phyloP scores from a whole-genome alignment of 64 coral and sea anemone species.

The Pocillopora damicornis region DNA sequence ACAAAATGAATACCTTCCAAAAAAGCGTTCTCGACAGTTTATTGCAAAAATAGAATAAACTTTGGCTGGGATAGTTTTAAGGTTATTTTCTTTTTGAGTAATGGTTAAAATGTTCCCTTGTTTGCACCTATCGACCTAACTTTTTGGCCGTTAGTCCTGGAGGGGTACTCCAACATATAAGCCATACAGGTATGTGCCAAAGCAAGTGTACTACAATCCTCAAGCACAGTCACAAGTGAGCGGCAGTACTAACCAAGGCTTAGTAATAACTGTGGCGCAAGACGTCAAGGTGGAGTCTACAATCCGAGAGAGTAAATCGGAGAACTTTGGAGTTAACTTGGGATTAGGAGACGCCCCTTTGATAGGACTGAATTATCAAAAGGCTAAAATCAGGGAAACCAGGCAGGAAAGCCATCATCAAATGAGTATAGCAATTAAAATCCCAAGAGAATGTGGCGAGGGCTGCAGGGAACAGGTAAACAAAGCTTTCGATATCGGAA shows the following conservation, averaged over 20 bases:
- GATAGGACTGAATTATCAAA: constrained; percentile 6
- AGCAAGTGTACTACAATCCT: constrained; percentile 18
- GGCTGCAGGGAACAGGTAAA: constrained; percentile 11
- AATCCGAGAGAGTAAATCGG: constrained; percentile 13
- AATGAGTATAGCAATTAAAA: neutral
- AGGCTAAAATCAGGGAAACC: neutral
- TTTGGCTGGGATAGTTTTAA: too few relatives aligned
- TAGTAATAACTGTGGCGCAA: constrained; percentile 42
- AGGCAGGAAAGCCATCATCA: constrained; percentile 26
- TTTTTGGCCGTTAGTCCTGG: too few relatives aligned
- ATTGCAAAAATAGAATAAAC: too few relatives aligned
- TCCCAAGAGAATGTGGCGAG: neutral
- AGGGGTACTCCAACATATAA: too few relatives aligned
- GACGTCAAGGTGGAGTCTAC: neutral
- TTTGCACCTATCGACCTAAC: too few relatives aligned
- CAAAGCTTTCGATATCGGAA: neutral
- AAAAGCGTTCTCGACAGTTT: too few relatives aligned
- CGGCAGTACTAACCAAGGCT: constrained; percentile 1
- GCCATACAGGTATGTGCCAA: neutral
- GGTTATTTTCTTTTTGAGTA: too few relatives aligned
- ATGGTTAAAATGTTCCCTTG: too few relatives aligned
- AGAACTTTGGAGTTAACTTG: constrained; percentile 20
- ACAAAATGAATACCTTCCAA: too few relatives aligned
- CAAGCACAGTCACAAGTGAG: neutral
- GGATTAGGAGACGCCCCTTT: neutral